phyloP scores from a whole-genome alignment of 1,140 invertebrate genomes.

The Pissodes strobi region DNA sequence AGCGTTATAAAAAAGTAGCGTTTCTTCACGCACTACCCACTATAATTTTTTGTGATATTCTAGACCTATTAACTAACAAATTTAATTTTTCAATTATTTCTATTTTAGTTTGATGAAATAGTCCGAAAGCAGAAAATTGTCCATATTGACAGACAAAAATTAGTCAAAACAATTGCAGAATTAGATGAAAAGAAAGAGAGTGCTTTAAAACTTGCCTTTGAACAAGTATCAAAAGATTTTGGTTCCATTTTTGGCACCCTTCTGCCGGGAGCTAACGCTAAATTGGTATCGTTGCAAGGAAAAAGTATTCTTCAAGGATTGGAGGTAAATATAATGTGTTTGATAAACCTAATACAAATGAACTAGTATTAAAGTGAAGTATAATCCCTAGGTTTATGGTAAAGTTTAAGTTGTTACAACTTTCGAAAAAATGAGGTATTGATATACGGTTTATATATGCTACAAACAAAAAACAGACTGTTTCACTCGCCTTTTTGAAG shows the following conservation, averaged over 20 bases:
- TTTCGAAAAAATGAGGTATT: no score
- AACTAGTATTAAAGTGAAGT: no score
- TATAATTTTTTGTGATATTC: no score
- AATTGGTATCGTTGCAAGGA: slow-evolving; percentile 77
- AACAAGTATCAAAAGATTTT: slow-evolving; percentile 88
- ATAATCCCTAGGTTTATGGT: neutral
- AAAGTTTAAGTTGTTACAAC: neutral
- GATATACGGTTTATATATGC: no score
- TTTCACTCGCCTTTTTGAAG: no score
- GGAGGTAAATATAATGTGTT: slow-evolving; percentile 65
- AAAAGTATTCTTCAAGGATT: slow-evolving; percentile 81
- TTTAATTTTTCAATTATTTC: no score
- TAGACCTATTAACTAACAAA: no score
- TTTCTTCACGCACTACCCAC: no score
- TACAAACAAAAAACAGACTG: no score
- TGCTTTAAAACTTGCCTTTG: slow-evolving; percentile 79
- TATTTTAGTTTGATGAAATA: slow-evolving; percentile 73
- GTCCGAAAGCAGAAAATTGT: slow-evolving; percentile 82
- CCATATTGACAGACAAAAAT: slow-evolving; percentile 83
- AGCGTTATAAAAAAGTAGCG: no score
- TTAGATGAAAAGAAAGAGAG: slow-evolving; percentile 89
- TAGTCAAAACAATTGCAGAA: slow-evolving; percentile 81
- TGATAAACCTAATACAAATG: neutral
- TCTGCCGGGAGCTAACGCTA: slow-evolving; percentile 86
- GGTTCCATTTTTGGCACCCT: slow-evolving; percentile 94